Conservation (phyloP, 2,797 vertebrate species). For the Halcyon badia region DNA sequence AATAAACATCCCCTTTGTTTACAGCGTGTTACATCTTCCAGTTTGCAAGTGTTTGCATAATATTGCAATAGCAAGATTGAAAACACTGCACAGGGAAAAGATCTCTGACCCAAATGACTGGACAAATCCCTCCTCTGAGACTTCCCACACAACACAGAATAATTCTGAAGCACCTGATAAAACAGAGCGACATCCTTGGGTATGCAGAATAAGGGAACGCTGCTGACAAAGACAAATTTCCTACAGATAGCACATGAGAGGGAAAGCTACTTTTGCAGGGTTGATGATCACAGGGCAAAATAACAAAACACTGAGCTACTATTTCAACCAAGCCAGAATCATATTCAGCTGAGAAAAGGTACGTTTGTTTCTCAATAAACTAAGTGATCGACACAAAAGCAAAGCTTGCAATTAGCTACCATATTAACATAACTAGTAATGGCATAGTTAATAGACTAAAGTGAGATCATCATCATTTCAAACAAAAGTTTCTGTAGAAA, state of each 20-base stretch:
- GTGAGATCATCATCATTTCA: neutral
- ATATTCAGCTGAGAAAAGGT: neutral
- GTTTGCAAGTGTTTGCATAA: neutral
- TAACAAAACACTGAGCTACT: neutral
- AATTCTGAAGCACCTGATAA: conserved; percentile 12
- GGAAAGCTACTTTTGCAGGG: neutral
- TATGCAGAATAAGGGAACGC: neutral
- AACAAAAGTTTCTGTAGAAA: neutral
- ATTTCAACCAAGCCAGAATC: neutral
- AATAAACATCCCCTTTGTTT: neutral
- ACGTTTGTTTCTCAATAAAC: neutral
- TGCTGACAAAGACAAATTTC: conserved; percentile 33
- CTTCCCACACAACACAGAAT: neutral
- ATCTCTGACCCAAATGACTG: neutral
- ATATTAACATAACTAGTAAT: neutral
- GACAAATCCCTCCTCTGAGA: conserved; percentile 19
- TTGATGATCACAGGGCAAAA: neutral
- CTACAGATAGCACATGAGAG: neutral
- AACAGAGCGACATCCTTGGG: neutral
- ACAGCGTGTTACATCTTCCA: neutral
- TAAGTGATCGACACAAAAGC: fast-evolving
- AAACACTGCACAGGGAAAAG: neutral
- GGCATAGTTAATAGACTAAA: neutral
- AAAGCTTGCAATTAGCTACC: neutral
- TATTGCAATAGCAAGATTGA: neutral